Evolutionary conservation across 2,888 invertebrate genomes (phyloP), one percentile per base, ranked within the genome.

Genomic region (Horisme vitalbata): DNA sequence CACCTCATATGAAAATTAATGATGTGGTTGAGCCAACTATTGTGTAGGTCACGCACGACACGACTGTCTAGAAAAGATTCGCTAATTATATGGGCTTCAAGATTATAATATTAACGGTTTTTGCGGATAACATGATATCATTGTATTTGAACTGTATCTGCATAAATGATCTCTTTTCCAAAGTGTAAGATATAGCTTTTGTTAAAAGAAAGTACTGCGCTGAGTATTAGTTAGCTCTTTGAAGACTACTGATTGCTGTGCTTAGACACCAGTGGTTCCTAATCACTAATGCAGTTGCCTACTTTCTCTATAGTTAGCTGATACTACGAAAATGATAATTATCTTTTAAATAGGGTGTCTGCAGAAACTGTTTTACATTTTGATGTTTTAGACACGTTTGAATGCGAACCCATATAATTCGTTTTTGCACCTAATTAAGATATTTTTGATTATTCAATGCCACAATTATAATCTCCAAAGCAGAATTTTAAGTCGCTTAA

Each of bases 281-380:
- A 71, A 74, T 65, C 65, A 61, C 55, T 59, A 49, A 61, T 52
- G 61, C 70, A 62, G 69, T 70, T 73, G 64, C 66, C 61, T 59
- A 76, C 77, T 79, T 77, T 79, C 74, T 65, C 74, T 55, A 37
- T 34, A 54, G 58, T 41, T 39, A 55, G 57, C 65, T 60, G n/a
- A n/a, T n/a, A n/a, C n/a, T n/a, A 59, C 54, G 67, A 64, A 68
- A 23, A 7, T 35, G 35, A 18, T 18, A 18, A 18, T 6, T 18
- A 2, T 18, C 1, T 5, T 1, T 4, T 15, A 4, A 15, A 15
- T 15, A 15, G 3, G 5, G 15, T 15, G 27, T 27, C 13, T 13
- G 7, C 6, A 13, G 5, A 33, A 9, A 12, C 11, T 27, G 1
- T n/a, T 31, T 39, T 39, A 12, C 9, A 15, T n/a, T 38, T 9